phyloP scores from a whole-genome alignment of 35 echinoderm and acorn worm genomes.

The Ophioderma brevispina region DNA sequence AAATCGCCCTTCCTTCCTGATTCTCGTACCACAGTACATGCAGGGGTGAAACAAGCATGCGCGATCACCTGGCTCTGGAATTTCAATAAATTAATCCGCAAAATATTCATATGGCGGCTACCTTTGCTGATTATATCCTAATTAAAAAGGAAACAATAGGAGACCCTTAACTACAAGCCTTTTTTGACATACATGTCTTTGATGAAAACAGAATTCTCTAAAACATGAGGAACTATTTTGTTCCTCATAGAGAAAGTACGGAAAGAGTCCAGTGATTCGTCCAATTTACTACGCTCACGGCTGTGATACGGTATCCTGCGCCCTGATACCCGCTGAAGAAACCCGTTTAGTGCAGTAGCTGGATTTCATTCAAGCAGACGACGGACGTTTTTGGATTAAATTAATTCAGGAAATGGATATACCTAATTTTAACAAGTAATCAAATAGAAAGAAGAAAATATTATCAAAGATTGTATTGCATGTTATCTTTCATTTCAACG shows the following conservation, averaged over 20 bases:
- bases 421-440: too few relatives aligned
- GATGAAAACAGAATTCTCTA: background rate
- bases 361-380: too few relatives aligned
- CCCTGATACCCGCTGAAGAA: too few relatives aligned
- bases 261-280: background rate
- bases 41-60: background rate
- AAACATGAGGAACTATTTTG: background rate
- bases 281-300: background rate
- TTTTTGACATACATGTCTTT: background rate
- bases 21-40: slow-evolving; percentile 8
- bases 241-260: background rate
- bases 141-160: too few relatives aligned
- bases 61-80: background rate
- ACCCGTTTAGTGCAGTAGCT: too few relatives aligned
- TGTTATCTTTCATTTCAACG: too few relatives aligned
- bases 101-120: background rate
- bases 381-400: too few relatives aligned
- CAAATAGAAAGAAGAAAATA: too few relatives aligned
- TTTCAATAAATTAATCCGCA: background rate
- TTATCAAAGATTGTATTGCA: too few relatives aligned
- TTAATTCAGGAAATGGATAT: too few relatives aligned
- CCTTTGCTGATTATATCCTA: background rate
- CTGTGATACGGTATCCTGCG: too few relatives aligned
- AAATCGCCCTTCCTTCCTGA: background rate
- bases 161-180: background rate